These are phyloP conservation scores for Pteronura brasiliensis DNA, from an alignment of 2,113 vertebrate genomes.

Conservation along the genomic window DNA sequence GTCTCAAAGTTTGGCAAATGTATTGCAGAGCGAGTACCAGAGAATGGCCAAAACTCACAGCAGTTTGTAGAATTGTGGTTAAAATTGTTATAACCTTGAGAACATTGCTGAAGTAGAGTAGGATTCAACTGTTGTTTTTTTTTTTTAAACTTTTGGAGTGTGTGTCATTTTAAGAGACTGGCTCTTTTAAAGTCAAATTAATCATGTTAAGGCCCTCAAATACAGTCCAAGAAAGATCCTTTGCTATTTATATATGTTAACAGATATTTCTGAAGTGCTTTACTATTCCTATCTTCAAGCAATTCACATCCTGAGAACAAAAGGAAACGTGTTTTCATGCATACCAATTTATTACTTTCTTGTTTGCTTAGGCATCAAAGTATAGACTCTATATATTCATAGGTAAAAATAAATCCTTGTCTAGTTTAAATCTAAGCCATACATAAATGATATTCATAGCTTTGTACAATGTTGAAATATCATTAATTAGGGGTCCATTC, in stretches of 20 bases:
- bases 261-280: neutral
- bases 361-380: slow-evolving; percentile 34
- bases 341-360: slow-evolving; percentile 7
- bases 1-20: slow-evolving; percentile 34
- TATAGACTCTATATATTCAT: neutral
- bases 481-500: slow-evolving; percentile 3
- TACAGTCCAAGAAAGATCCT: neutral
- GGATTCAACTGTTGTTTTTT: neutral
- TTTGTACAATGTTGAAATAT: slow-evolving; percentile 32
- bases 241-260: neutral
- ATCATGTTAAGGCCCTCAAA: slow-evolving; percentile 24
- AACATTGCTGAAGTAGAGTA: neutral
- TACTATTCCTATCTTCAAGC: neutral
- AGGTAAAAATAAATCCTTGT: slow-evolving; percentile 36
- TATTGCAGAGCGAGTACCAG: neutral
- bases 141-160: neutral
- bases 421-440: slow-evolving; percentile 26
- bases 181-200: slow-evolving; percentile 29
- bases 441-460: slow-evolving; percentile 3
- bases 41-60: neutral
- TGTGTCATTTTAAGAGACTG: neutral
- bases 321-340: slow-evolving; percentile 31
- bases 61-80: neutral
- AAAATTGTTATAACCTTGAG: neutral
- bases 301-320: neutral